A percentile compares a stretch with the other conserved stretches of the same genome.
Evolutionary conservation across 1,140 invertebrate genomes (phyloP).

Genomic region (Diorhabda carinulata): DNA sequence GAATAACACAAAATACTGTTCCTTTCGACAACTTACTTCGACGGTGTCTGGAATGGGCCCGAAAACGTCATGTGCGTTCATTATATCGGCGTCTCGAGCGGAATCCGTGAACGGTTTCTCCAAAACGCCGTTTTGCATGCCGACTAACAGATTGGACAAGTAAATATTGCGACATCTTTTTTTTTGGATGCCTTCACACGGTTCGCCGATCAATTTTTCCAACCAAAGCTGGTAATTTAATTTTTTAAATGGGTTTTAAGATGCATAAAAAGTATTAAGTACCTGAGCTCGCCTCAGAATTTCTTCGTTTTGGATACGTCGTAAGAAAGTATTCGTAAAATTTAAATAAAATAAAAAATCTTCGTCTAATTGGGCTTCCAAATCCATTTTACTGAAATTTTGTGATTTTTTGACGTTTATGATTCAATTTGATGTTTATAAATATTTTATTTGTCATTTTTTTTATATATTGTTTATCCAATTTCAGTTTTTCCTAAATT

Average conservation of each 20-base stretch:
- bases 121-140: constrained; percentile 45
- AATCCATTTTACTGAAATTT: constrained; percentile 34
- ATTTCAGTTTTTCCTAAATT: too few relatives aligned
- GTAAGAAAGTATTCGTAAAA: constrained; percentile 42
- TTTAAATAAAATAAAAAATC: constrained; percentile 48
- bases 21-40: constrained; percentile 17
- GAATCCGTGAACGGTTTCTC: constrained; percentile 41
- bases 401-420: not conserved
- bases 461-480: too few relatives aligned
- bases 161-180: constrained; percentile 48
- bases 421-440: too few relatives aligned
- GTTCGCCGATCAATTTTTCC: constrained; percentile 44
- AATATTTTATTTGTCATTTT: too few relatives aligned
- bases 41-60: constrained; percentile 26
- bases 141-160: constrained; percentile 44
- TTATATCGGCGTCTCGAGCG: constrained; percentile 40
- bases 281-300: not conserved
- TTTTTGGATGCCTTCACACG: constrained; percentile 36
- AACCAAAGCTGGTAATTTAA: constrained; percentile 38
- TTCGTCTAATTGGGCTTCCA: constrained; percentile 46
- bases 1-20: not conserved
- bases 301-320: constrained; percentile 27
- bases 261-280: not conserved
- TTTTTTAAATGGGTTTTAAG: not conserved
- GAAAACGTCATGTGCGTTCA: constrained; percentile 37